Percentiles rank a stretch among this genome's conserved stretches.
Conservation (phyloP, 2,113 vertebrate genomes). For the Anser cygnoides region DNA sequence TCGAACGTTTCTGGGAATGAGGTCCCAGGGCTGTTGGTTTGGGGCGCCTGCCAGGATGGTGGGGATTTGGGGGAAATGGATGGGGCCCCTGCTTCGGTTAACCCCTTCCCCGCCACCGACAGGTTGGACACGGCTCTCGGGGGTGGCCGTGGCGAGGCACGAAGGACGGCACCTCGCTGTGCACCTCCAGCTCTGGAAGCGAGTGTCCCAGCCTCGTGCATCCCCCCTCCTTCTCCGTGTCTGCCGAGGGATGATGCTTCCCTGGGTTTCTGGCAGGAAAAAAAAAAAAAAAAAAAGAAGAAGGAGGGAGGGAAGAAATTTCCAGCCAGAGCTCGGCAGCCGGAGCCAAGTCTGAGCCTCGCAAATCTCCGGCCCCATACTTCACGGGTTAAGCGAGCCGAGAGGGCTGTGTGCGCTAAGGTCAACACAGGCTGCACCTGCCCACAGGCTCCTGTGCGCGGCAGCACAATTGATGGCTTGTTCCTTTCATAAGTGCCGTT, state of each 20-base stretch:
- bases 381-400: slow-evolving; percentile 62
- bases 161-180: fast-evolving
- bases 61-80: slow-evolving; percentile 62
- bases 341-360: not conserved
- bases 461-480: slow-evolving; percentile 81
- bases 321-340: not conserved
- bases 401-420: slow-evolving; percentile 49
- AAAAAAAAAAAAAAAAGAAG: not conserved
- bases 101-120: slow-evolving; percentile 2
- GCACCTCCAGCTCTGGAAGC: fast-evolving
- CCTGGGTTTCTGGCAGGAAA: not conserved
- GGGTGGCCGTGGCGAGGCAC: fast-evolving
- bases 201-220: fast-evolving
- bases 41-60: slow-evolving; percentile 68
- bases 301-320: not conserved
- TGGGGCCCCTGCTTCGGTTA: slow-evolving; percentile 42
- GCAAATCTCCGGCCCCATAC: not conserved
- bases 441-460: slow-evolving; percentile 66
- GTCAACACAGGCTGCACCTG: slow-evolving; percentile 76
- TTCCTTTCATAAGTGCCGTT: slow-evolving; percentile 76
- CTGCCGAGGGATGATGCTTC: fast-evolving
- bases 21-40: slow-evolving; percentile 70
- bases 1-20: slow-evolving; percentile 63
- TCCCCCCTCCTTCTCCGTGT: not conserved
- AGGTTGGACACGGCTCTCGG: not conserved